Base-by-base conservation (phyloP, 2,113 vertebrate species). In the Oceanites oceanicus region DNA sequence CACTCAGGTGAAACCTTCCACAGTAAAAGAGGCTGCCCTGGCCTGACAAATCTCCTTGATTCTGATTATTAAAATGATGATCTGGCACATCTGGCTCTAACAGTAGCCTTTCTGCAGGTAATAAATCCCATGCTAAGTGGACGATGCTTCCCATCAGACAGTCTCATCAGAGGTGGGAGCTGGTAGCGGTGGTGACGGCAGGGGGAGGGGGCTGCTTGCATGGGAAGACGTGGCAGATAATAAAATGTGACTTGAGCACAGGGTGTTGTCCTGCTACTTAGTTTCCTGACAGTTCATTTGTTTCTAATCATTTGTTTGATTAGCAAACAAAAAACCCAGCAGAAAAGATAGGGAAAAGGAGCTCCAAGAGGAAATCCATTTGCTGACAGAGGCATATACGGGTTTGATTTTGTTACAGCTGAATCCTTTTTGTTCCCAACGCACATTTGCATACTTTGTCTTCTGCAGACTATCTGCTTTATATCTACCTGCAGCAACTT, bases 1-100 rank as follows among this genome's bases (percentile, higher is more conserved):
- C 16, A 53, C 30, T 10, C 32, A 36, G 34, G 38, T 52, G 27
- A 94, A 77, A 63, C 3, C 8, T 75, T 72, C 65, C 50, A 22
- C 20, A 38, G n/a, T 29, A 47, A 78, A 86, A 82, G 13, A 7
- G 36, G 18, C 38, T 88, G 27, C 1, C 0, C 14, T 52, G 42
- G 38, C 15, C 59, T 84, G 72, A 84, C 55, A 91, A 76, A 92
- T 81, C 85, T 17, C 13, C 87, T 63, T 50, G 38, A 53, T 59
- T 90, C 56, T 92, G 68, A 63, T 82, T 68, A 95, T 95, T 96
- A 84, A 94, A 97, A 91, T 90, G 30, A 93, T 80, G 83, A 88
- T 84, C 38, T 77, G 45, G 27, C 45, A n/a, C 11, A 47, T 11
- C 19, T 86, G 36, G 9, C 21, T 70, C 34, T 90, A 89, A 49